phyloP scores from a whole-genome alignment of 1,140 invertebrate genomes.

The Gryllus bimaculatus region DNA sequence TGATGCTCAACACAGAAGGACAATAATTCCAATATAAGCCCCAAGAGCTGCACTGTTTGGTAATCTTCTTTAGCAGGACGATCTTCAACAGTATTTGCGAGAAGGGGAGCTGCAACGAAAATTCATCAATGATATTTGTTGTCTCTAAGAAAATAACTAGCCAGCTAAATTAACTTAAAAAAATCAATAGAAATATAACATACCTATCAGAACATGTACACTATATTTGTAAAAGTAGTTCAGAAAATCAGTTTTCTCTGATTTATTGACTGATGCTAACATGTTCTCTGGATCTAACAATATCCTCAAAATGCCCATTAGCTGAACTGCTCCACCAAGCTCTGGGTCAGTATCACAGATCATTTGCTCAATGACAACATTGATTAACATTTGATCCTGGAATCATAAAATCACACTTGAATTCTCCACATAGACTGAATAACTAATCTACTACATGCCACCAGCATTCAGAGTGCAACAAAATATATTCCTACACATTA shows the following conservation, averaged over 20 bases:
- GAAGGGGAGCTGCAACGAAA: slow-evolving; percentile 60
- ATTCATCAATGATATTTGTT: slow-evolving; percentile 11
- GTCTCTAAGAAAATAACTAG: background rate
- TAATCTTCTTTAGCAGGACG: slow-evolving; percentile 87
- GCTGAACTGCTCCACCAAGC: slow-evolving; percentile 89
- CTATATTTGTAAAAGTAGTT: slow-evolving; percentile 99
- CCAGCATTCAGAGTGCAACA: too few relatives aligned
- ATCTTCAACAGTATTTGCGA: slow-evolving; percentile 82
- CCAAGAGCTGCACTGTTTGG: slow-evolving; percentile 88
- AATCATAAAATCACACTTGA: slow-evolving; percentile 26
- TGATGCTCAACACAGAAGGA: slow-evolving; percentile 99
- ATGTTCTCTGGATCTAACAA: slow-evolving; percentile 98
- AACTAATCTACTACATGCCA: too few relatives aligned
- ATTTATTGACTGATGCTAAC: slow-evolving; percentile 86
- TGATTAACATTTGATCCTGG: slow-evolving; percentile 87
- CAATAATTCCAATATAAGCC: slow-evolving; percentile 87
- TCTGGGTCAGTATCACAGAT: slow-evolving; percentile 77
- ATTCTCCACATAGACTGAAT: background rate
- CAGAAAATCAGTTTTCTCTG: slow-evolving; percentile 95
- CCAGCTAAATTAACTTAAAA: background rate
- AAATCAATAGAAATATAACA: slow-evolving; percentile 26
- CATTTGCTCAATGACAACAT: slow-evolving; percentile 97
- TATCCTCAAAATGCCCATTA: slow-evolving; percentile 86
- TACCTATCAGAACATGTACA: slow-evolving; percentile 87
- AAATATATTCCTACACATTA: too few relatives aligned